Evolutionary conservation across 2,113 vertebrate species (phyloP).

Genomic region (Hyla sarda): DNA sequence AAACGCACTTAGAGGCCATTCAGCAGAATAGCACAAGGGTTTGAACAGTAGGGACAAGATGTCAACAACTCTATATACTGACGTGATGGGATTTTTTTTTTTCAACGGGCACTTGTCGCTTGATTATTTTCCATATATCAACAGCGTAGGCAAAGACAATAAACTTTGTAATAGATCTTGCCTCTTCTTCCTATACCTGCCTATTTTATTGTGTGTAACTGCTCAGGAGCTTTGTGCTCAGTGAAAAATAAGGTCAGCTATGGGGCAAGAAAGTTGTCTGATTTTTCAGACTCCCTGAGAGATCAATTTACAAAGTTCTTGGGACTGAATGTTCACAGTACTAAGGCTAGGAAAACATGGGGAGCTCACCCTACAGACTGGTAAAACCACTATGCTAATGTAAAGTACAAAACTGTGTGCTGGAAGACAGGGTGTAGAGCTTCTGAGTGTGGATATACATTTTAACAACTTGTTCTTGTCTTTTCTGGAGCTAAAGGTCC

Average conservation of each 20-base stretch:
- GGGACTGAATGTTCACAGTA: no score
- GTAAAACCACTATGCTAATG: no score
- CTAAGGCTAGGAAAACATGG: no score
- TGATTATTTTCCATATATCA: neutral
- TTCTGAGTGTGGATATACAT: no score
- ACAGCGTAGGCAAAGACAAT: neutral
- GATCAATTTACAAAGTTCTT: no score
- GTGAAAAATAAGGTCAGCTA: neutral
- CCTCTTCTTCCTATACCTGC: neutral
- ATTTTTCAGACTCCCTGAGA: neutral
- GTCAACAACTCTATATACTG: slow-evolving; percentile 10
- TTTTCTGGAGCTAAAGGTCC: no score
- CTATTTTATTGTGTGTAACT: neutral
- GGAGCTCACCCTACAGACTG: no score
- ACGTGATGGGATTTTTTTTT: neutral
- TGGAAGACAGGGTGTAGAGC: no score
- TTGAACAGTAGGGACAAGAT: slow-evolving; percentile 23
- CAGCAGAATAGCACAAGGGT: neutral
- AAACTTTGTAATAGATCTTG: neutral
- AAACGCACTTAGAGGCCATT: slow-evolving; percentile 19
- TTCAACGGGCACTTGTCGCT: neutral
- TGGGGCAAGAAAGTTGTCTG: neutral
- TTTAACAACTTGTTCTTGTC: no score
- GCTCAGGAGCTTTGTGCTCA: neutral
- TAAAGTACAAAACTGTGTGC: no score